A percentile compares a stretch with the other conserved stretches of the same genome.
Evolutionary conservation across 1,140 invertebrate species (phyloP).

Genomic region (Pseudobourletiella spinata): DNA sequence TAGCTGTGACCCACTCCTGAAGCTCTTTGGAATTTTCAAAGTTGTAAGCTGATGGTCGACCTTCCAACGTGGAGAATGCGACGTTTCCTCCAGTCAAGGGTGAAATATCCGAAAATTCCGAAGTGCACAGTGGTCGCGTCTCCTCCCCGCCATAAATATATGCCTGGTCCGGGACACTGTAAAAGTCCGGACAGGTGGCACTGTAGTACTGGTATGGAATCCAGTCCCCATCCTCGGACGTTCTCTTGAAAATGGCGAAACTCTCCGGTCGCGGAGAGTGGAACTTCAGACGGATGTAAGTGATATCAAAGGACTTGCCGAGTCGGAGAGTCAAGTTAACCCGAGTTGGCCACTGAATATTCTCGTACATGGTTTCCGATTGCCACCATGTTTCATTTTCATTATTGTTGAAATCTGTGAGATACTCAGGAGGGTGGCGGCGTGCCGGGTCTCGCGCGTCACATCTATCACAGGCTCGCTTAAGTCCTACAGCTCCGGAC

Average conservation of each 20-base stretch:
- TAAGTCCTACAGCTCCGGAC: slow-evolving; percentile 52
- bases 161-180: slow-evolving; percentile 65
- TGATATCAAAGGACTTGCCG: slow-evolving; percentile 95
- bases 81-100: slow-evolving; percentile 91
- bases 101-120: slow-evolving; percentile 95
- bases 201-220: slow-evolving; percentile 95
- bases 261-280: slow-evolving; percentile 91
- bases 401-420: slow-evolving; percentile 84
- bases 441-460: slow-evolving; percentile 42
- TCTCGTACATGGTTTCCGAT: slow-evolving; percentile 91
- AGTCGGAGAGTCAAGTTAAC: slow-evolving; percentile 88
- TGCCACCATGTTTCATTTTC: slow-evolving; percentile 97
- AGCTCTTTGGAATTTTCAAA: slow-evolving; percentile 75
- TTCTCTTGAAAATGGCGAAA: slow-evolving; percentile 90
- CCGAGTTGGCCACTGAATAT: slow-evolving; percentile 75
- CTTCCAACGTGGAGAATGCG: slow-evolving; percentile 91
- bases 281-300: slow-evolving; percentile 87
- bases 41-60: slow-evolving; percentile 83
- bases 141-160: slow-evolving; percentile 63
- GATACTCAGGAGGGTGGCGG: slow-evolving; percentile 64
- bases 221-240: slow-evolving; percentile 70
- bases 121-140: slow-evolving; percentile 83
- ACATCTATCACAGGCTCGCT: slow-evolving; percentile 56
- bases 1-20: slow-evolving; percentile 98
- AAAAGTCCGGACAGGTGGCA: slow-evolving; percentile 79